phyloP scores from a whole-genome alignment of 1,140 invertebrate genomes.

The Batillaria attramentaria region DNA sequence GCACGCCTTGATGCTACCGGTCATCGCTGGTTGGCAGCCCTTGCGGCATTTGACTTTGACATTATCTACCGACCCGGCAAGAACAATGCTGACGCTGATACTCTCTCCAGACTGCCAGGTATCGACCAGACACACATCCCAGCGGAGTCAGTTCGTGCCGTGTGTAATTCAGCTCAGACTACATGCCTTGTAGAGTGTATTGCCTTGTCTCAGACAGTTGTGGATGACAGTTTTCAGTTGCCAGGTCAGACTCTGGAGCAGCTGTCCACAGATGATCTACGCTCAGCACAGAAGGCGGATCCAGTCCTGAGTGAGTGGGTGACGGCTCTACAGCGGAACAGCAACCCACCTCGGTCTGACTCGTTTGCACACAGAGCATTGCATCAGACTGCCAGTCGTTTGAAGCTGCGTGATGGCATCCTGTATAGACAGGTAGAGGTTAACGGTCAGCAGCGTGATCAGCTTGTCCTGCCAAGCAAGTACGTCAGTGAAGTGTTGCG shows the following conservation, averaged over 20 bases:
- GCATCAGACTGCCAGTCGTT: too few species aligned
- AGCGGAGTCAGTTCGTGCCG: not conserved
- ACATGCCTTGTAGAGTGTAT: too few species aligned
- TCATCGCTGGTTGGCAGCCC: conserved; percentile 22
- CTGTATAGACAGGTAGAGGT: not conserved
- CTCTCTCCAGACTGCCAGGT: conserved; percentile 23
- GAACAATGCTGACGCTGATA: conserved; percentile 34
- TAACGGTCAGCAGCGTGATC: not conserved
- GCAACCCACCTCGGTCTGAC: too few species aligned
- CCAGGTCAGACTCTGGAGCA: too few species aligned
- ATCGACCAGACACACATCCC: not conserved
- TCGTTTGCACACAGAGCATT: too few species aligned
- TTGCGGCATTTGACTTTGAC: conserved; percentile 12
- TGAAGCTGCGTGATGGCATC: not conserved
- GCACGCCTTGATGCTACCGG: conserved; percentile 24
- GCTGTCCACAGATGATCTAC: too few species aligned
- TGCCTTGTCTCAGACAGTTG: too few species aligned
- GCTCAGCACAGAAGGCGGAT: too few species aligned
- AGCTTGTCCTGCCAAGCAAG: conserved; percentile 16
- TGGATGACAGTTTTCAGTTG: too few species aligned
- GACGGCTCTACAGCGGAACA: too few species aligned
- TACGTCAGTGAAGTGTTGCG: not conserved
- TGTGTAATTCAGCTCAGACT: too few species aligned
- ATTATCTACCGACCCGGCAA: not conserved
- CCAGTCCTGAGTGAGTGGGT: too few species aligned